Base-by-base conservation (phyloP, 92 coral and sea anemone genomes). In the Diadumene lineata region DNA sequence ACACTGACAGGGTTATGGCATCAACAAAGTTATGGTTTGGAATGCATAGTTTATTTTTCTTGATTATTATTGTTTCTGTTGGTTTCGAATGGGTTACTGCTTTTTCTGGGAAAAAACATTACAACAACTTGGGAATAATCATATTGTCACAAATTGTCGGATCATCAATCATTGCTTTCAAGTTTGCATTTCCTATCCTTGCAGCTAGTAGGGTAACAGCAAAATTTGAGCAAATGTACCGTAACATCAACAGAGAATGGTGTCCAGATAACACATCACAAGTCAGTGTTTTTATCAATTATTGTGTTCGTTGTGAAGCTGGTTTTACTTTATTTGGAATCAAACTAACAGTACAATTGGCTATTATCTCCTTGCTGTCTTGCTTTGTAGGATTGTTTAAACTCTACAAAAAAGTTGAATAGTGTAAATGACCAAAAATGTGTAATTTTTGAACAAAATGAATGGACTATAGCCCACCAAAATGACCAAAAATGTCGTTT, bases 191-290 rank as follows among this genome's bases (percentile, higher is more conserved):
- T 43, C 88, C 92, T n/a, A 73, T 87, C 57, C 61, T 75, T 34
- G 77, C 85, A 2, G 92, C 92, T 25, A 84, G 92, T 75, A 69
- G 80, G 66, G 88, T 79, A 26, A 88, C 92, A 30, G 75, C 83
- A 22, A 76, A 72, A 43, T 88, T 75, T 80, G 84, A 84, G 44
- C 67, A 64, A 30, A 80, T 88, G 89, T 78, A 84, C 62, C 73
- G 82, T 44, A 56, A 30, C 17, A 18, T 88, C 29, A 84, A 83
- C 76, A 72, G 89, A 56, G 31, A 79, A 31, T 84, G 89, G 68
- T 43, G 43, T 29, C 82, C 75, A 30, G 70, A 48, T 29, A 73
- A 68, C 1, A 66, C 60, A 34, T 82, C 82, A 22, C 89, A 80
- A 56, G 76, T 84, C 18, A 88, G 79, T 62, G 88, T 73, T 17